Base-by-base conservation (phyloP, 2,797 vertebrate species). In the Neopelma chrysocephalum region DNA sequence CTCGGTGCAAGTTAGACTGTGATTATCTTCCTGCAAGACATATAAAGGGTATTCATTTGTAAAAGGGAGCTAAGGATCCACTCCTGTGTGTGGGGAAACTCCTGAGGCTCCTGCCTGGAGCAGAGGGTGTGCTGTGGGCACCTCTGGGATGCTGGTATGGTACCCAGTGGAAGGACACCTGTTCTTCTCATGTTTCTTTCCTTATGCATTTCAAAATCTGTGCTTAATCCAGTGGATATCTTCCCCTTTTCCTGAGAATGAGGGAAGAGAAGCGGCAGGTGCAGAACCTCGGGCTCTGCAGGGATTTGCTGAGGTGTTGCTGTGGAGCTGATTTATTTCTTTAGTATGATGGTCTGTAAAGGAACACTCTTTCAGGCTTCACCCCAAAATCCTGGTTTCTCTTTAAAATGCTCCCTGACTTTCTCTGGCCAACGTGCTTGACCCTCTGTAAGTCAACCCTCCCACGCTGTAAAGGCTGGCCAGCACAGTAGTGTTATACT, bases 251-350 rank as follows among this genome's bases (percentile, higher is more conserved):
- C 25, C 56, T 10, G 45, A 31, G 73, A 36, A 50, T 4, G 15
- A 34, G 34, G 11, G 11, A 65, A 29, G 58, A n/a, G 56, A 25
- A 71, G 54, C 0, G 0, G n/a, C 0, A 0, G 31, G 15, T 43
- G 84, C 58, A 71, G 27, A 65, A 3, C 36, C 40, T 66, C 19
- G 5, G 36, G 32, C n/a, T 32, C 45, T 64, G 84, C 15, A 7
- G 87, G 29, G 53, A 16, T 62, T 45, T 56, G 43, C 76, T 13
- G 13, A 10, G 36, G 13, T 58, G 23, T 58, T 61, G 34, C 0
- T 36, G 23, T 11, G 22, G 8, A 32, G 48, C 11, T 57, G 10
- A 31, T 66, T 47, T 43, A 9, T 69, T 57, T 50, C 53, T 64
- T 31, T 5, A 34, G 17, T 40, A 2, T 45, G 45, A 42, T 6